Evolutionary conservation across 1,140 invertebrate species (phyloP), one percentile per base, ranked within the genome.

Genomic region (Lepidurus packardi): DNA sequence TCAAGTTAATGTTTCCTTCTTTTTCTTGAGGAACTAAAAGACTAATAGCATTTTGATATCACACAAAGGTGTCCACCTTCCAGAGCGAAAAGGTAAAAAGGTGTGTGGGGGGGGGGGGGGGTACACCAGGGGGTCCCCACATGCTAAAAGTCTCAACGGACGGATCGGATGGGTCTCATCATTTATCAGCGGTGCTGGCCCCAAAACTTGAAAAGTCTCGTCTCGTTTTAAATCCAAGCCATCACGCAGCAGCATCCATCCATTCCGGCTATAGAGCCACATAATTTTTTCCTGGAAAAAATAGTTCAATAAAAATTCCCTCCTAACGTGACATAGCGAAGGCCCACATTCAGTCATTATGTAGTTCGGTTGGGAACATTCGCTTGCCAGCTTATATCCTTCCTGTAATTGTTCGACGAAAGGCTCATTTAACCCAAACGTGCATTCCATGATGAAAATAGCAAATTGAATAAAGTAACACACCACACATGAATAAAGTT

Each of bases 111-210:
- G n/a, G n/a, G n/a, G n/a, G 13, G 21, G 53, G 53, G 53, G 53
- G 8, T 16, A n/a, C 53, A 65, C 53, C 53, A 65, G 53, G 53
- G 53, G 53, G 53, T 65, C 53, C 34, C 53, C 53, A 65, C 53
- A 65, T 65, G 4, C 13, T 65, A 65, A 65, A 47, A 16, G 8
- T 21, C n/a, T 65, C 53, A 13, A 65, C 53, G 21, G 53, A 65
- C 53, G 53, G 53, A 65, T 65, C 53, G 53, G 21, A 65, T 65
- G 53, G 53, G 53, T 65, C 53, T 65, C 53, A 65, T 65, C 53
- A 65, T 65, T 65, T 65, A 65, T 65, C 53, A 65, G 53, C 8
- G 21, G 53, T 7, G 53, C 53, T 13, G 53, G 53, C 21, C n/a
- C 16, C 53, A 65, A 21, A 65, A 65, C 53, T 65, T 65, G 53